Percentiles rank a stretch among this genome's conserved stretches.
Evolutionary conservation across 2,888 invertebrate species (phyloP).

Genomic region (Aphodius granarius): DNA sequence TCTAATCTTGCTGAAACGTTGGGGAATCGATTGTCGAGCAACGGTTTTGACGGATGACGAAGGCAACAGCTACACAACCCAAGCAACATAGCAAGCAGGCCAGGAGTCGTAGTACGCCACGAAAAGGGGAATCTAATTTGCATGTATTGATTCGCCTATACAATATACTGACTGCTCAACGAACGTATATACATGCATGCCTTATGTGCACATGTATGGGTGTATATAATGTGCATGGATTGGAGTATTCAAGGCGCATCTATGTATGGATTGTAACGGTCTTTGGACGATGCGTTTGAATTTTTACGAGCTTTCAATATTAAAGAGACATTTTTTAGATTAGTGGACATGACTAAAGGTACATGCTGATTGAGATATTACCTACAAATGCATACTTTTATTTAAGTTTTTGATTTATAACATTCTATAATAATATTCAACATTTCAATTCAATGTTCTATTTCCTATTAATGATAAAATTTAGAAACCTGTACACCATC

Average conservation of each 20-base stretch:
- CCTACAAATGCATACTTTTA: no score
- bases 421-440: no score
- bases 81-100: background rate
- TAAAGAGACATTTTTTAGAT: no score
- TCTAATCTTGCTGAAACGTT: conserved; percentile 11
- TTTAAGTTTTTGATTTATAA: no score
- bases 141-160: conserved; percentile 25
- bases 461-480: no score
- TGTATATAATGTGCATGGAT: background rate
- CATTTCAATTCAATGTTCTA: no score
- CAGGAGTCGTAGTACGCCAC: conserved; percentile 1
- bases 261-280: background rate
- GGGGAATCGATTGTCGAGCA: conserved; percentile 7
- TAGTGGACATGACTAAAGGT: background rate
- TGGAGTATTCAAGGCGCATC: background rate
- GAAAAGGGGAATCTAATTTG: conserved; percentile 23
- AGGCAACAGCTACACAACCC: background rate
- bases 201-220: background rate
- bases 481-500: no score
- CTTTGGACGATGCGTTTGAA: background rate
- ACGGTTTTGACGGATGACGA: conserved; percentile 6
- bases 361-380: no score
- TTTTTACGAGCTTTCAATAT: background rate
- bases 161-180: conserved; percentile 2
- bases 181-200: background rate